phyloP scores from a whole-genome alignment of 2,797 vertebrate species.

The Antrozous pallidus region DNA sequence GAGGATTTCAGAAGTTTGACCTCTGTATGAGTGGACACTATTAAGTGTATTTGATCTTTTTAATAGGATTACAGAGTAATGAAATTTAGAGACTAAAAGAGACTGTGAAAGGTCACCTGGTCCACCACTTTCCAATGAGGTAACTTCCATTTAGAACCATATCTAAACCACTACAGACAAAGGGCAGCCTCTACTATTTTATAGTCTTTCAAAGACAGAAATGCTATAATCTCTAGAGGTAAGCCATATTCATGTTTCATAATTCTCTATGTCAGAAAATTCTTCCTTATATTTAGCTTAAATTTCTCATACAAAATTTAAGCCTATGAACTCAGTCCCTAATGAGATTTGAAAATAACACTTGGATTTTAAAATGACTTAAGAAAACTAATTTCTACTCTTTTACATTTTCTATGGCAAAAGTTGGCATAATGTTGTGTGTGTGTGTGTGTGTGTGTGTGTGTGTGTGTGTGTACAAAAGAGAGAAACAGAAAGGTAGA shows the following conservation, averaged over 20 bases:
- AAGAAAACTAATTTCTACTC: background rate
- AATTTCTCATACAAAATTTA: constrained; percentile 57
- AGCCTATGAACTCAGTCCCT: background rate
- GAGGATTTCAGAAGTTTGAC: constrained; percentile 68
- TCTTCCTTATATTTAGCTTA: constrained; percentile 57
- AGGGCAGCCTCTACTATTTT: constrained; percentile 58
- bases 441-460: background rate
- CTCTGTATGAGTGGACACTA: constrained; percentile 69
- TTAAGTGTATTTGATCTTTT: constrained; percentile 69
- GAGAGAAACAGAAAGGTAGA: background rate
- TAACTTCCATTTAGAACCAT: constrained; percentile 61
- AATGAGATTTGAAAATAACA: constrained; percentile 52
- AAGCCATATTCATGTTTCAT: constrained; percentile 42
- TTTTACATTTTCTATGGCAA: constrained; percentile 3
- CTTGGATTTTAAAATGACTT: constrained; percentile 31
- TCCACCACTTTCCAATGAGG: constrained; percentile 58
- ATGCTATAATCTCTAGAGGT: constrained; percentile 19
- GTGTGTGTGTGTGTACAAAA: background rate
- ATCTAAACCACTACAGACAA: constrained; percentile 60
- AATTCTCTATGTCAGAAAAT: constrained; percentile 53
- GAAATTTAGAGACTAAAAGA: constrained; percentile 72
- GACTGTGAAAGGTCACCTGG: constrained; percentile 69
- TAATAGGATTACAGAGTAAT: constrained; percentile 72
- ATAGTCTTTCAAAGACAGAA: constrained; percentile 47
- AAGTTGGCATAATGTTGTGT: background rate